Evolutionary conservation across 1,140 invertebrate species (phyloP), one percentile per base, ranked within the genome.

Genomic region (Diorhabda sublineata): DNA sequence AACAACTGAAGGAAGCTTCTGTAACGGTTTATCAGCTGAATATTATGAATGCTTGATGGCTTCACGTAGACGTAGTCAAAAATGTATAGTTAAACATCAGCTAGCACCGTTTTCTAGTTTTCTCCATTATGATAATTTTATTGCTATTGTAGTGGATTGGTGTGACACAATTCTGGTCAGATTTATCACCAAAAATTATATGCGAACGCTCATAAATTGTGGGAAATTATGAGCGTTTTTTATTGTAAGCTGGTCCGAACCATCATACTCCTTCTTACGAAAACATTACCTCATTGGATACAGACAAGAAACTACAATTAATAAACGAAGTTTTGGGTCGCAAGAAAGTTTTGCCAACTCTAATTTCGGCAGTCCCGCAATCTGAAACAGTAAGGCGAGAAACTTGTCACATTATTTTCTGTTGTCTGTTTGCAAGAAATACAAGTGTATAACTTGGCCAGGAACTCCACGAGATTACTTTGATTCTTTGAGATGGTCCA

Each of bases 261-360:
- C n/a, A 52, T 52, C 47, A 52, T 52, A 52, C 47, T 52, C 7
- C 59, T 60, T 42, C 6, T 11, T 41, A 60, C 7, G 26, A 65
- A 65, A 66, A 67, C 68, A 43, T 60, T n/a, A 52, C 47, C 68
- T 72, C 67, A 72, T 70, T 58, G 65, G 45, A 65, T 41, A 65
- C 61, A 64, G 70, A 66, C 61, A 64, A 62, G 69, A 75, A 61
- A 73, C 66, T 71, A 70, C 72, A 73, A 75, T 75, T 75, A 75
- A 75, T 75, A 75, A 75, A 73, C 71, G 74, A 73, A 75, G 71
- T 75, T 75, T 75, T 42, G 66, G 47, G 47, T 70, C 68, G 69
- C 70, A 68, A 45, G 65, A 66, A 74, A 74, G 63, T 71, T 64
- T 43, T 52, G 60, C 60, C 70, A 66, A 69, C 64, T 65, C 42